phyloP scores from a whole-genome alignment of 92 coral and sea anemone genomes.

The Palythoa grandiflora region DNA sequence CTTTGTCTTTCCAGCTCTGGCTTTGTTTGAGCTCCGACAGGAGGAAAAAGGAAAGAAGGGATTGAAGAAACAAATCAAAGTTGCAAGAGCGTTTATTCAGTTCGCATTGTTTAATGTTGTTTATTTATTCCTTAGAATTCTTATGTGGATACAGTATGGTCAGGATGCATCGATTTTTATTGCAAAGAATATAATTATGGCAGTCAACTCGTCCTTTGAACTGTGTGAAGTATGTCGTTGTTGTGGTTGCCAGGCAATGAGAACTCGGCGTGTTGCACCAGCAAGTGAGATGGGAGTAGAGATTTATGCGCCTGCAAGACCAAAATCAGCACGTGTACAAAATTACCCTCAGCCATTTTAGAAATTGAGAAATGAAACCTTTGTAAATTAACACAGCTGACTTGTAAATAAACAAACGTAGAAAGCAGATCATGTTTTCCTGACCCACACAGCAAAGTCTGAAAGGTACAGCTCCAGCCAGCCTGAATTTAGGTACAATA shows the following conservation, averaged over 20 bases:
- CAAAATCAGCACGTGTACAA: background rate
- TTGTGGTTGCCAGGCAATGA: constrained; percentile 40
- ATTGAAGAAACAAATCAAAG: constrained; percentile 37
- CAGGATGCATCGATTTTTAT: constrained; percentile 41
- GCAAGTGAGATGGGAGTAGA: constrained; percentile 43
- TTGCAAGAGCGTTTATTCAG: constrained; percentile 35
- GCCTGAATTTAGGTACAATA: too few species aligned
- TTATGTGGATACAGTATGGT: constrained; percentile 25
- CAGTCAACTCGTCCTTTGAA: constrained; percentile 44
- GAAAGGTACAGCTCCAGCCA: too few species aligned
- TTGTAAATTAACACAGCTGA: background rate
- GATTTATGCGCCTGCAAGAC: constrained; percentile 29
- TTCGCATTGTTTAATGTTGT: constrained; percentile 30
- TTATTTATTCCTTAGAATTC: constrained; percentile 19
- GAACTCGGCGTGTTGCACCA: constrained; percentile 32
- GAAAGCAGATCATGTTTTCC: too few species aligned
- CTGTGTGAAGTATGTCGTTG: constrained; percentile 38
- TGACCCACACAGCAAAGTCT: too few species aligned
- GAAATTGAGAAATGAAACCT: background rate
- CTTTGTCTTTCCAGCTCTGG: constrained; percentile 39
- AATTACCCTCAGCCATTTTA: background rate
- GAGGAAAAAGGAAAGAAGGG: constrained; percentile 35
- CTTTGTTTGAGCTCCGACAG: constrained; percentile 42
- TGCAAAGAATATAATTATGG: constrained; percentile 47
- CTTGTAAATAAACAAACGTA: too few species aligned